These are phyloP conservation scores for Lepidochitona cinerea DNA, from an alignment of 2,888 invertebrate species.

Conservation along the genomic window DNA sequence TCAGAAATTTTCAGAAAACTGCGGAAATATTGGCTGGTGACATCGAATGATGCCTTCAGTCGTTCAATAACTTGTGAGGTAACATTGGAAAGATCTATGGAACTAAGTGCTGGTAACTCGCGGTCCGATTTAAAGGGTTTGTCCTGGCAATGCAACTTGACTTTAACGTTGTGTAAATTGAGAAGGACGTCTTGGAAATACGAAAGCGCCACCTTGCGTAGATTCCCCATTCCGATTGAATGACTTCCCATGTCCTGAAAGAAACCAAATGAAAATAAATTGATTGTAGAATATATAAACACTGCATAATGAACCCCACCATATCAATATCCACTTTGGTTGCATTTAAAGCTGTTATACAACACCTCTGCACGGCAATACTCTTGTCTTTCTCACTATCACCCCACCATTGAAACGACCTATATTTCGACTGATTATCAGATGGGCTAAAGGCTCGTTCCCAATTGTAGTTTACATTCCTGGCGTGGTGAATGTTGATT, in stretches of 20 bases:
- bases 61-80: neutral
- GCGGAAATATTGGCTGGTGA: neutral
- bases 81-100: neutral
- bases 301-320: no score
- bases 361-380: no score
- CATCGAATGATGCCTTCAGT: neutral
- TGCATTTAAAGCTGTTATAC: no score
- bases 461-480: no score
- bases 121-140: slow-evolving; percentile 6
- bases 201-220: slow-evolving; percentile 33
- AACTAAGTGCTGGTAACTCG: neutral
- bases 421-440: no score
- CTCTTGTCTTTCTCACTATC: no score
- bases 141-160: slow-evolving; percentile 29
- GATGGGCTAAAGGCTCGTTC: no score
- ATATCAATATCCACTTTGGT: no score
- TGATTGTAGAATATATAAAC: no score
- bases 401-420: no score
- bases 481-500: no score
- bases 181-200: slow-evolving; percentile 31
- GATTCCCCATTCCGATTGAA: slow-evolving; percentile 31
- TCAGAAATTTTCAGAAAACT: neutral
- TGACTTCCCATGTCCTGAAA: neutral
- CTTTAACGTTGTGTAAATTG: slow-evolving; percentile 40
- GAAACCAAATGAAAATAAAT: neutral